These are phyloP conservation scores for Neodon shergylaensis DNA, from an alignment of 2,113 vertebrate species.

Conservation along the genomic window DNA sequence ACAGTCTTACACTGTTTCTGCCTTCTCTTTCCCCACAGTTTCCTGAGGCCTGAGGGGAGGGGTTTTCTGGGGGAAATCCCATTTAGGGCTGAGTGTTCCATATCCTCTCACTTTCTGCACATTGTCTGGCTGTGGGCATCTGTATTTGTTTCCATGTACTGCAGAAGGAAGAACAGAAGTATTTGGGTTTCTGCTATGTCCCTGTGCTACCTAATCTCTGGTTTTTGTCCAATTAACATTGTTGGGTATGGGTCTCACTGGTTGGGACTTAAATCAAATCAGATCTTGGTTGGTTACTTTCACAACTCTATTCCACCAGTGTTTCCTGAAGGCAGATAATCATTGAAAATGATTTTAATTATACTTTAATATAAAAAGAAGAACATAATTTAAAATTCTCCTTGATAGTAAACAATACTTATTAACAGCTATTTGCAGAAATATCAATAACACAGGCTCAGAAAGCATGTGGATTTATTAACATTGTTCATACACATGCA, in stretches of 20 bases:
- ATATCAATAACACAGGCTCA: neutral
- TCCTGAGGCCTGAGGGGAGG: neutral
- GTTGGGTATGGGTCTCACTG: neutral
- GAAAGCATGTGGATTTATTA: neutral
- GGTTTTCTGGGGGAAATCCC: neutral
- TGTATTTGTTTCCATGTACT: neutral
- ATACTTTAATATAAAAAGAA: neutral
- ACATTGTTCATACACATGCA: neutral
- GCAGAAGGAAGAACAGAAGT: neutral
- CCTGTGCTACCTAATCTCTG: neutral
- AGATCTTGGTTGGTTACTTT: neutral
- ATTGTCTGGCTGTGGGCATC: no score
- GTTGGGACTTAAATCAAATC: neutral
- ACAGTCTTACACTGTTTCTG: neutral
- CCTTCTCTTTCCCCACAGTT: no score
- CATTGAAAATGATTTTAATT: neutral
- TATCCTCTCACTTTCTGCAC: neutral
- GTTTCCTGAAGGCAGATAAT: neutral
- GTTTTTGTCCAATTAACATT: neutral
- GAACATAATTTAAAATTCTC: neutral
- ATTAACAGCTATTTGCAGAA: neutral
- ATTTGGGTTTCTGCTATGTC: neutral
- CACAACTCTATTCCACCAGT: neutral
- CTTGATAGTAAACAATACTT: neutral
- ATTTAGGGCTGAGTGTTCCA: neutral